Conservation (phyloP, 2,797 vertebrate genomes). For the Pipistrellus pipistrellus region DNA sequence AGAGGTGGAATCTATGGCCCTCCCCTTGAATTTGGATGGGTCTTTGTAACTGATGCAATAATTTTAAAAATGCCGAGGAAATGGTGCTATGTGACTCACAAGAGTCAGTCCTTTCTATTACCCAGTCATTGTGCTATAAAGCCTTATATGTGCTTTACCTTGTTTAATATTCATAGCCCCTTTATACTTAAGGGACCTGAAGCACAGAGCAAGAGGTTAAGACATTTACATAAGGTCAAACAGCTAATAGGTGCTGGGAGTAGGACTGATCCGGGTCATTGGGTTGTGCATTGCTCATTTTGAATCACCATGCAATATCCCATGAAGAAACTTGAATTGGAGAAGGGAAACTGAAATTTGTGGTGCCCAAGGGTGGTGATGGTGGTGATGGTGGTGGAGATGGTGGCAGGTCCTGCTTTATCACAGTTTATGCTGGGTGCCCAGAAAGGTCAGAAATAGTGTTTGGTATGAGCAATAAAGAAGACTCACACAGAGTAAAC, state of each 20-base stretch:
- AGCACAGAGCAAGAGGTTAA: neutral
- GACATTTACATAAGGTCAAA: neutral
- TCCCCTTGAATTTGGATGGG: neutral
- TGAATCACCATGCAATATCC: neutral
- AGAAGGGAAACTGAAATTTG: neutral
- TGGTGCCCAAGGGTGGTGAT: neutral
- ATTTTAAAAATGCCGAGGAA: neutral
- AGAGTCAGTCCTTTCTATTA: neutral
- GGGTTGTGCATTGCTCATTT: neutral
- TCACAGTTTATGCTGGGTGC: neutral
- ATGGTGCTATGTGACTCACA: neutral
- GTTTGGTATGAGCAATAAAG: neutral
- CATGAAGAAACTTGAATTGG: neutral
- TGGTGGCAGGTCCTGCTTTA: neutral
- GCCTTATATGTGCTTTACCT: neutral
- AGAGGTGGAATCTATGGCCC: neutral
- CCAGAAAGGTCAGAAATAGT: no score
- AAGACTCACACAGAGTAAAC: neutral
- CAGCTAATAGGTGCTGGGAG: neutral
- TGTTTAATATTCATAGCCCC: neutral
- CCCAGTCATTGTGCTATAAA: neutral
- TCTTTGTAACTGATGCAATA: neutral
- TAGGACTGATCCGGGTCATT: neutral
- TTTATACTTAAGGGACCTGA: neutral
- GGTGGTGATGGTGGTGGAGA: accelerated